Conservation (phyloP, 2,113 vertebrate species). For the Capricornis sumatraensis region DNA sequence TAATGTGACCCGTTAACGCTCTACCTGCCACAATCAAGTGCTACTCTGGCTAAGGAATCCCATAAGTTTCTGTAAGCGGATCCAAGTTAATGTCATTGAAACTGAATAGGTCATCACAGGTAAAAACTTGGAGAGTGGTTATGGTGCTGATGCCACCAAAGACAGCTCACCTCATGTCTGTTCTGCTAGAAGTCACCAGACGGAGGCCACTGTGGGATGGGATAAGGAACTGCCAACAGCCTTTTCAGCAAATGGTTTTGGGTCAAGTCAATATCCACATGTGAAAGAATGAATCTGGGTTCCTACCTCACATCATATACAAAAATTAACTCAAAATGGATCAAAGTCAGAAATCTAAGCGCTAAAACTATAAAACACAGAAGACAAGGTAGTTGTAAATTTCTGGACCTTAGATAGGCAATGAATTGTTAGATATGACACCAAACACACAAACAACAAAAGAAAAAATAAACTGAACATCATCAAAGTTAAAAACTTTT, state of each 20-base stretch:
- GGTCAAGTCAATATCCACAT: not conserved
- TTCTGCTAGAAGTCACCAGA: not conserved
- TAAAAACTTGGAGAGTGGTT: not conserved
- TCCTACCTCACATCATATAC: not conserved
- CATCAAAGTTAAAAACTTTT: not conserved
- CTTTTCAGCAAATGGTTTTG: not conserved
- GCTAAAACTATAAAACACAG: not conserved
- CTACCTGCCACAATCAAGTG: conserved; percentile 89
- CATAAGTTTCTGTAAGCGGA: conserved; percentile 71
- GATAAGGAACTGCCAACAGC: not conserved
- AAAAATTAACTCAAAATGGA: conserved; percentile 8
- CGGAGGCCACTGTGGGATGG: not conserved
- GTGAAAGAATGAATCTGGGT: not conserved
- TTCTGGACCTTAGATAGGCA: not conserved
- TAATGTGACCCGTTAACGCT: conserved; percentile 91
- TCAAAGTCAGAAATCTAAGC: not conserved
- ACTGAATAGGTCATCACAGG: not conserved
- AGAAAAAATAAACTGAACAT: not conserved
- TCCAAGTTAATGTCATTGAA: not conserved
- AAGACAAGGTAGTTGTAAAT: conserved; percentile 5
- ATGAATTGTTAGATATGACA: not conserved
- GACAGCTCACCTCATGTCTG: not conserved
- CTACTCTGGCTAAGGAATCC: conserved; percentile 91
- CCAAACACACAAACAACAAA: conserved; percentile 1
- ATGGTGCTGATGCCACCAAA: not conserved